A percentile compares a stretch with the other conserved stretches of the same genome.
Conservation (phyloP, 2,113 vertebrate genomes). For the Terrapene triunguis region DNA sequence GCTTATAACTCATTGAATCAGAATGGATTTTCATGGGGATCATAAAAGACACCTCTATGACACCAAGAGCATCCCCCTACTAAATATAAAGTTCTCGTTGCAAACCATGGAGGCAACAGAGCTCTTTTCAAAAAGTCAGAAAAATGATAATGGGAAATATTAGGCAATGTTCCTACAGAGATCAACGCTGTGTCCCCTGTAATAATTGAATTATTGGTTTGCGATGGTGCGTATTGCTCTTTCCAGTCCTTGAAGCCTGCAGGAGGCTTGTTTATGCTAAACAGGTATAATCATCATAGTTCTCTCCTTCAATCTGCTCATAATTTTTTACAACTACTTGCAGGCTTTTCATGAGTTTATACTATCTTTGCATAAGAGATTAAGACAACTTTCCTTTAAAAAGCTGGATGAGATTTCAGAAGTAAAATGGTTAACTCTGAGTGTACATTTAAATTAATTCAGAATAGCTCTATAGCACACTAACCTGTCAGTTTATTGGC, state of each 20-base stretch:
- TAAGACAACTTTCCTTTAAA: background rate
- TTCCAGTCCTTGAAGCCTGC: background rate
- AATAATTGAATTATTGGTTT: accelerated
- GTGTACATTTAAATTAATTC: constrained; percentile 60
- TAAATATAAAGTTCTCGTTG: background rate
- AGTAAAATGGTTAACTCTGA: constrained; percentile 79
- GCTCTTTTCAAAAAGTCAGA: background rate
- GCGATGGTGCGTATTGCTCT: background rate
- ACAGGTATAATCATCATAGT: accelerated
- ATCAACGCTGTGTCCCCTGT: accelerated
- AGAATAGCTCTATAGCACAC: background rate
- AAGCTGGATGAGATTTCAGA: background rate
- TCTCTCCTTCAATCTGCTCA: background rate
- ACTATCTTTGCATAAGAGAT: background rate
- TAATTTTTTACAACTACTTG: background rate
- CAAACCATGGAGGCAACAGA: background rate
- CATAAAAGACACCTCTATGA: background rate
- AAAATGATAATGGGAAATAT: background rate
- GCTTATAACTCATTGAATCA: background rate
- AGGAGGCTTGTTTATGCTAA: background rate
- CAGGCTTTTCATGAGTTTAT: background rate
- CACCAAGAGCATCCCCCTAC: background rate
- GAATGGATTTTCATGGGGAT: background rate
- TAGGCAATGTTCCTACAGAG: background rate
- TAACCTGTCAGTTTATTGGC: constrained; percentile 85